A percentile compares a stretch with the other conserved stretches of the same genome.
Evolutionary conservation across 2,797 vertebrate genomes (phyloP).

Genomic region (Salmo trutta): DNA sequence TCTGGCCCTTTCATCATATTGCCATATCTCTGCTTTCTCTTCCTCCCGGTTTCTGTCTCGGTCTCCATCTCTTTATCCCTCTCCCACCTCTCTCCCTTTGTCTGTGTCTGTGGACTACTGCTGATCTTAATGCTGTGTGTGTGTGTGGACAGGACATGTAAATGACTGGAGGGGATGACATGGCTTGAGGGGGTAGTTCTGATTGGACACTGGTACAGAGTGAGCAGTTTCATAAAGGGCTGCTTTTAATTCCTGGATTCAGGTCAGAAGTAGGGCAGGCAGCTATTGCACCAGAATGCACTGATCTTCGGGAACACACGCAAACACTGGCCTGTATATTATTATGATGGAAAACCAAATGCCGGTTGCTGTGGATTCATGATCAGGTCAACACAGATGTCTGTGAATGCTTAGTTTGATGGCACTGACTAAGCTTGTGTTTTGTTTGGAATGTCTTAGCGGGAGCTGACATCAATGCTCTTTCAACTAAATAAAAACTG

Average conservation of each 20-base stretch:
- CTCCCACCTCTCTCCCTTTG: no score
- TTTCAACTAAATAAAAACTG: background rate
- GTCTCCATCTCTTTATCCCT: background rate
- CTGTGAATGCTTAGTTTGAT: constrained; percentile 41
- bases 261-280: constrained; percentile 52
- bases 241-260: constrained; percentile 64
- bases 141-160: constrained; percentile 34
- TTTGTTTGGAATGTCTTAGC: constrained; percentile 26
- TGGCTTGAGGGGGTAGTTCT: constrained; percentile 49
- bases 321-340: constrained; percentile 11
- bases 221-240: constrained; percentile 35
- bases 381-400: background rate
- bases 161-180: constrained; percentile 47
- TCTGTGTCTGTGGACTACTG: constrained; percentile 8
- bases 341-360: background rate
- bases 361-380: background rate
- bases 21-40: constrained; percentile 37
- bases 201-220: constrained; percentile 57
- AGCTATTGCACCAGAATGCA: background rate
- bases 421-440: constrained; percentile 22
- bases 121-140: constrained; percentile 33
- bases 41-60: background rate
- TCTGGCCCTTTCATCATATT: background rate
- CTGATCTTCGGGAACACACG: constrained; percentile 26
- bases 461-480: constrained; percentile 14